A percentile compares a stretch with the other conserved stretches of the same genome.
Evolutionary conservation across 2,113 vertebrate genomes (phyloP).

Genomic region (Steatornis caripensis): DNA sequence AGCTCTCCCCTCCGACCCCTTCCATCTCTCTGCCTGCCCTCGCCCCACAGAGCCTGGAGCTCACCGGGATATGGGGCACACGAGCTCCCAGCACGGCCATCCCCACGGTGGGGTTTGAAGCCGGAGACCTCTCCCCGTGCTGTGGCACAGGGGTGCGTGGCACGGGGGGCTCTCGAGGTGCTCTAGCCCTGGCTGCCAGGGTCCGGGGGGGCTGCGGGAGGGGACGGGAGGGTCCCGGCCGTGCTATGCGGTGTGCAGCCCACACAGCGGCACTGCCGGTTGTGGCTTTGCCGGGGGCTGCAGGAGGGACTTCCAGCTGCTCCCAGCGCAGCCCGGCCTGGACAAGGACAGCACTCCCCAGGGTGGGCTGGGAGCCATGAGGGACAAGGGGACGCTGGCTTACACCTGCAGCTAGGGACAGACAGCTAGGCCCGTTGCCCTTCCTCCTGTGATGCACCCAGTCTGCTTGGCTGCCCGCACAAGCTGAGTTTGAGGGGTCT

Average conservation of each 20-base stretch:
- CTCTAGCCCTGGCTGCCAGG: accelerated
- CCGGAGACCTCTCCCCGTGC: neutral
- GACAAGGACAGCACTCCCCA: accelerated
- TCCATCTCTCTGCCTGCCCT: neutral
- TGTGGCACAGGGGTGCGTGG: neutral
- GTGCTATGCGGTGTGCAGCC: constrained; percentile 24
- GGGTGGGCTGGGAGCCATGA: neutral
- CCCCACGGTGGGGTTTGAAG: accelerated
- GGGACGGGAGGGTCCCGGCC: neutral
- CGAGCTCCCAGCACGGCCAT: accelerated
- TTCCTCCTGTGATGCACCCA: accelerated
- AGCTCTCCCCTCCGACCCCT: neutral
- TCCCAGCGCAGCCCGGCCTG: neutral
- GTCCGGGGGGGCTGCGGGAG: neutral
- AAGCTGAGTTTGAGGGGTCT: neutral
- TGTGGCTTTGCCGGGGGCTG: neutral
- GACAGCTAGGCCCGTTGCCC: neutral
- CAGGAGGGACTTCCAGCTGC: neutral
- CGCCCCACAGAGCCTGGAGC: accelerated
- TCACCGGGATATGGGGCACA: accelerated
- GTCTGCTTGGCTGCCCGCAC: accelerated
- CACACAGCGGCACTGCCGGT: constrained; percentile 57
- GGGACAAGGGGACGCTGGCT: neutral
- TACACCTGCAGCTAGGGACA: accelerated
- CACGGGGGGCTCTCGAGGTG: accelerated